Conservation (phyloP, 2,797 vertebrate species). For the Gephyroberyx darwinii region DNA sequence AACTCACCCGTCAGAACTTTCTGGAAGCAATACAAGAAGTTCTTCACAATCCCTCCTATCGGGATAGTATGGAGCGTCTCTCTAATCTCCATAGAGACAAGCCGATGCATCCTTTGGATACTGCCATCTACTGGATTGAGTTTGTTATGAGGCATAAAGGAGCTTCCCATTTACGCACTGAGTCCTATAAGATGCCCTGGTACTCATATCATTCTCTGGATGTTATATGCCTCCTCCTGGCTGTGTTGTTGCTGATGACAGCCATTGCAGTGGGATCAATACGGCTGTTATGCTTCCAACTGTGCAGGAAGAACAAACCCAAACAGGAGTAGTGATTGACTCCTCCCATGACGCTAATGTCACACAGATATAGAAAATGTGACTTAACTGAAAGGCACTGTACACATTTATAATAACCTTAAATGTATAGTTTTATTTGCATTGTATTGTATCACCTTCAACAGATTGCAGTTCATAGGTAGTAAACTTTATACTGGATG, state of each 20-base stretch:
- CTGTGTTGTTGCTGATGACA: conserved; percentile 39
- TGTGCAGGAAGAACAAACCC: conserved; percentile 70
- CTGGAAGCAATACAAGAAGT: conserved; percentile 69
- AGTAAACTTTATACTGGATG: background rate
- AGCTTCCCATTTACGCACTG: conserved; percentile 75
- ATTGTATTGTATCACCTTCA: background rate
- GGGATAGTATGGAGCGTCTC: conserved; percentile 72
- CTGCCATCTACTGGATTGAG: conserved; percentile 78
- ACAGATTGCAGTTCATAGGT: background rate
- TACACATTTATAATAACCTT: too few relatives aligned
- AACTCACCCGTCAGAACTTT: conserved; percentile 67
- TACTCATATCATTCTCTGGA: conserved; percentile 79
- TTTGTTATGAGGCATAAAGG: conserved; percentile 80
- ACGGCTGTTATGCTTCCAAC: conserved; percentile 60
- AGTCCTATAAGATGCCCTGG: conserved; percentile 80
- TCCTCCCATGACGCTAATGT: background rate
- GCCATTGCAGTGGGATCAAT: conserved; percentile 43
- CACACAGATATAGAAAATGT: background rate
- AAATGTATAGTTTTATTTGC: too few relatives aligned
- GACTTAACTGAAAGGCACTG: too few relatives aligned
- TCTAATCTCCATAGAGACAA: conserved; percentile 76
- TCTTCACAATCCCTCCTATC: conserved; percentile 73
- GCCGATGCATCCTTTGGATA: conserved; percentile 69
- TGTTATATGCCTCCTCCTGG: conserved; percentile 63
- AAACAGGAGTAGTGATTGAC: conserved; percentile 71